These are phyloP conservation scores for Lepilemur septentrionalis DNA, from an alignment of 2,797 vertebrate species.

Conservation along the genomic window DNA sequence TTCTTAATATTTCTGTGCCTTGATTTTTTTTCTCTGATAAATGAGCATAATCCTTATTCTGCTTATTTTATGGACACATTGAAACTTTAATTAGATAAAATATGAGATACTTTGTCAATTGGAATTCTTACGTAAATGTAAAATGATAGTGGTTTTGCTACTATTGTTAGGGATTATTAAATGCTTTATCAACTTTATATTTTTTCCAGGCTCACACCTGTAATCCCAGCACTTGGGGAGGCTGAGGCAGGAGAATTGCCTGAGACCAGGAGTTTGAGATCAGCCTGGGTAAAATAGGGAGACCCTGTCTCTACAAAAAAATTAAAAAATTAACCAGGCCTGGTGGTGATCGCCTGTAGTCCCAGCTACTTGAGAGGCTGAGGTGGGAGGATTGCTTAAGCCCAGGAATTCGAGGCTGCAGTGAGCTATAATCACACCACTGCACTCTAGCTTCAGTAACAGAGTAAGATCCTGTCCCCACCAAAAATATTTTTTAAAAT, in stretches of 20 bases:
- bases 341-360: neutral
- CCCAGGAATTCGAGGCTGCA: neutral
- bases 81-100: conserved; percentile 23
- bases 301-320: neutral
- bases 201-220: neutral
- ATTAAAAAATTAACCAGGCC: neutral
- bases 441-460: neutral
- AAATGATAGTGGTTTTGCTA: neutral
- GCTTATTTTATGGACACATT: neutral
- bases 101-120: neutral
- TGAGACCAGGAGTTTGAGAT: neutral
- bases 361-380: neutral
- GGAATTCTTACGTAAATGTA: neutral
- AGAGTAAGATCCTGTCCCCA: neutral
- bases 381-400: neutral
- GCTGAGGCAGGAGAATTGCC: neutral
- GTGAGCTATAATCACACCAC: neutral
- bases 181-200: neutral
- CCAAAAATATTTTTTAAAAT: neutral
- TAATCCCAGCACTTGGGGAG: neutral
- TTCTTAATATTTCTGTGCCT: neutral
- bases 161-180: neutral
- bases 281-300: neutral
- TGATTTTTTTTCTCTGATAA: neutral
- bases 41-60: neutral